These are phyloP conservation scores for Neodon shergylaensis DNA, from an alignment of 2,113 vertebrate species.

Conservation along the genomic window DNA sequence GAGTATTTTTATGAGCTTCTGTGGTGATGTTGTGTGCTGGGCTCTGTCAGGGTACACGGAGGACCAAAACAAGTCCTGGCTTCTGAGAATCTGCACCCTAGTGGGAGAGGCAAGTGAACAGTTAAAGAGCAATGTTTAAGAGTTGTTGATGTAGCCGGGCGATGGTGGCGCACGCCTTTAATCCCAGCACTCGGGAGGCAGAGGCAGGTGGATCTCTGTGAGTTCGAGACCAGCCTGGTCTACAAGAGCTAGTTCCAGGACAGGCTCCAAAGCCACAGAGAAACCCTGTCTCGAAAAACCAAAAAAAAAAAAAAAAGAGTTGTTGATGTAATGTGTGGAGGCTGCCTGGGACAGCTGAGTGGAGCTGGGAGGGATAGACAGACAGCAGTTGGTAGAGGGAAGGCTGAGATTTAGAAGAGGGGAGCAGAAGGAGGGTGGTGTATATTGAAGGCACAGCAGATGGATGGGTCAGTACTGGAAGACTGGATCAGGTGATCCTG, in stretches of 20 bases:
- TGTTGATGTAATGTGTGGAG: neutral
- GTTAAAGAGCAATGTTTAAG: neutral
- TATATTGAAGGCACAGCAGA: neutral
- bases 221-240: no score
- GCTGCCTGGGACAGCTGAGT: neutral
- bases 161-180: no score
- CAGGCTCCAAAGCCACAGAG: no score
- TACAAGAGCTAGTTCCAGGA: no score
- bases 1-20: constrained; percentile 17
- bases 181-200: no score
- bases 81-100: neutral
- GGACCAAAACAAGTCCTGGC: neutral
- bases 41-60: neutral
- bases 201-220: no score
- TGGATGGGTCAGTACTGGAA: neutral
- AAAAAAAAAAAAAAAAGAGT: no score
- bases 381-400: neutral
- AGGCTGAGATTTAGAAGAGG: neutral
- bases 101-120: neutral
- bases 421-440: neutral
- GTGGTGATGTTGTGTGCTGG: neutral
- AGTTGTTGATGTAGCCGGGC: no score
- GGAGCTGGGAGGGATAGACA: neutral
- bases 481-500: neutral
- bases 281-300: no score